Base-by-base conservation (phyloP, 1,140 invertebrate species). In the Bombus confusus region DNA sequence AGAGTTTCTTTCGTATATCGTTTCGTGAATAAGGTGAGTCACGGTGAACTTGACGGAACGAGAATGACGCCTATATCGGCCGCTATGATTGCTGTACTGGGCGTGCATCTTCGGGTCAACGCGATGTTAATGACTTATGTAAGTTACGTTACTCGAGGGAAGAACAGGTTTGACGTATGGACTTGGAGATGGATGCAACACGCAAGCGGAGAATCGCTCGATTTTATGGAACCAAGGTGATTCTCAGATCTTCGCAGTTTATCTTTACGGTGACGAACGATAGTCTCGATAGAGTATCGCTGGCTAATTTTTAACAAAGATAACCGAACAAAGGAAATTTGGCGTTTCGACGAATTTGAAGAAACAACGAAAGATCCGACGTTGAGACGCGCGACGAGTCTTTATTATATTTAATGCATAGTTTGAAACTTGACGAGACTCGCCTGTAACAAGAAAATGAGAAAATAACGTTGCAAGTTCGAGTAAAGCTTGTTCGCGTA, bases 21-120 rank as follows among this genome's bases (percentile, higher is more conserved):
- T 62, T 62, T n/a, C 3, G 3, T 0, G 59, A n/a, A 62, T 4
- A 62, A n/a, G 10, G 10, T 0, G 59, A 52, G 1, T 52, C 22
- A 39, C 1, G 22, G 34, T 41, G 72, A 77, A 80, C 77, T 91
- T 91, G 92, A 91, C 89, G 85, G 81, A 92, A 91, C 74, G 85
- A 57, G 86, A 86, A 91, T 91, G 87, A 93, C 88, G 88, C 88
- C 87, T 93, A 77, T 91, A 88, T 78, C 72, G 47, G 43, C 85
- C 74, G 80, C 86, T 86, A 83, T 72, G 72, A 83, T 22, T 37
- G 85, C 74, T 64, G 47, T 79, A 68, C 62, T 73, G 83, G 68
- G 86, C 87, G 80, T 86, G 76, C 78, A 68, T 73, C 66, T 74
- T 72, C 73, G 66, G 80, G 52, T 80, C 86, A 69, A 88, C 79